These are phyloP conservation scores for Bhutanitis thaidina DNA, from an alignment of 2,888 invertebrate genomes.

Conservation along the genomic window DNA sequence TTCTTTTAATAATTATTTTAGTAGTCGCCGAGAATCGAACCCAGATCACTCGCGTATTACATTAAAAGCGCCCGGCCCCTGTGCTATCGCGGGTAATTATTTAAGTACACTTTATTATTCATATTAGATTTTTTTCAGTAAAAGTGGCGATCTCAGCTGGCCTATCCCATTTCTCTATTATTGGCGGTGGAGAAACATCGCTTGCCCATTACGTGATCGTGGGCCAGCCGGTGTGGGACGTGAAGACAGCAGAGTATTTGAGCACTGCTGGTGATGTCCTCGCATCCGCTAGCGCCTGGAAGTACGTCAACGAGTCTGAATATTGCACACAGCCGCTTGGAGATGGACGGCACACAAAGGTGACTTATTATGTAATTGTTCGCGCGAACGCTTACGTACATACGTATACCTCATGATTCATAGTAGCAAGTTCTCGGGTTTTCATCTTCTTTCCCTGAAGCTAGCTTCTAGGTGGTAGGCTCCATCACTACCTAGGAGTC, in stretches of 20 bases:
- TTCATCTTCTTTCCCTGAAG: too few species aligned
- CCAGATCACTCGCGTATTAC: too few species aligned
- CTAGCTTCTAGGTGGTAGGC: too few species aligned
- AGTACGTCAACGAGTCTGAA: slow-evolving; percentile 80
- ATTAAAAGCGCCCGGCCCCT: too few species aligned
- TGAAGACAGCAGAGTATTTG: slow-evolving; percentile 64
- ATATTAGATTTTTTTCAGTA: slow-evolving; percentile 62
- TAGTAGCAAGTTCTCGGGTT: too few species aligned
- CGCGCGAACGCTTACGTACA: not conserved
- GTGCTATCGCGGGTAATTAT: not conserved
- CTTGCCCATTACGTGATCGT: slow-evolving; percentile 80
- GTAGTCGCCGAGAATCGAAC: too few species aligned
- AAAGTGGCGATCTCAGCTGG: slow-evolving; percentile 83
- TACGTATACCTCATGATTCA: too few species aligned
- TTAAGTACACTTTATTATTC: too few species aligned
- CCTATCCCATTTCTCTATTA: slow-evolving; percentile 76
- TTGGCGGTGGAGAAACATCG: slow-evolving; percentile 65
- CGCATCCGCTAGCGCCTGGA: slow-evolving; percentile 80
- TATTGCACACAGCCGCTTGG: slow-evolving; percentile 77
- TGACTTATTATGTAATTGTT: slow-evolving; percentile 11
- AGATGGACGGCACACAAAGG: slow-evolving; percentile 76
- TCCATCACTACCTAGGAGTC: too few species aligned
- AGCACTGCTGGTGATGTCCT: slow-evolving; percentile 81
- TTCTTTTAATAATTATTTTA: too few species aligned
- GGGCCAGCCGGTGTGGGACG: slow-evolving; percentile 82